Conservation (phyloP, 2,113 vertebrate species). For the Diphyllodes magnificus region DNA sequence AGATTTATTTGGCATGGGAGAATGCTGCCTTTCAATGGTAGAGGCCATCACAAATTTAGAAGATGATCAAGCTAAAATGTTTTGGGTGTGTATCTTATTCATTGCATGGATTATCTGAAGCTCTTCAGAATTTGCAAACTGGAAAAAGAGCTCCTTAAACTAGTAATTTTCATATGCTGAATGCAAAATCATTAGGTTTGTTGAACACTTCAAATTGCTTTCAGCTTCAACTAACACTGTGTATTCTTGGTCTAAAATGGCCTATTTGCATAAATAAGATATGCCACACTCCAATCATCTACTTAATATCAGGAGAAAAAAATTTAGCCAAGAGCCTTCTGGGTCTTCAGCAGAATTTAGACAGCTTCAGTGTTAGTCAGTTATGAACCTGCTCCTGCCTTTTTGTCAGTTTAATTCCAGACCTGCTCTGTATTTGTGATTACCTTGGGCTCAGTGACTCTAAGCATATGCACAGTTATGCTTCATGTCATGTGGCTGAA, state of each 20-base stretch:
- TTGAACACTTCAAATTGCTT: not conserved
- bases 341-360: not conserved
- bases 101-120: not conserved
- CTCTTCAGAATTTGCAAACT: not conserved
- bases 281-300: not conserved
- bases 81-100: not conserved
- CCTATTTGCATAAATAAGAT: not conserved
- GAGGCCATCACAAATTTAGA: not conserved
- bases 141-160: not conserved
- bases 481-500: not conserved
- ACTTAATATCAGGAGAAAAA: not conserved
- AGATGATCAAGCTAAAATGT: not conserved
- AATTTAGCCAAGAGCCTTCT: not conserved
- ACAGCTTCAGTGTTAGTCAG: not conserved
- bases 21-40: not conserved
- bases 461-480: not conserved
- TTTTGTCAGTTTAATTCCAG: not conserved
- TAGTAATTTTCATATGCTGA: not conserved
- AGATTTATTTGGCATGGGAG: not conserved
- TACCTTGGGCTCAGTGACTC: not conserved
- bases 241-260: not conserved
- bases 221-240: not conserved
- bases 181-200: not conserved
- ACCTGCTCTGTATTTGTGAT: not conserved
- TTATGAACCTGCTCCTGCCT: not conserved